Evolutionary conservation across 2,888 invertebrate genomes (phyloP).

Genomic region (Euclidia mi): DNA sequence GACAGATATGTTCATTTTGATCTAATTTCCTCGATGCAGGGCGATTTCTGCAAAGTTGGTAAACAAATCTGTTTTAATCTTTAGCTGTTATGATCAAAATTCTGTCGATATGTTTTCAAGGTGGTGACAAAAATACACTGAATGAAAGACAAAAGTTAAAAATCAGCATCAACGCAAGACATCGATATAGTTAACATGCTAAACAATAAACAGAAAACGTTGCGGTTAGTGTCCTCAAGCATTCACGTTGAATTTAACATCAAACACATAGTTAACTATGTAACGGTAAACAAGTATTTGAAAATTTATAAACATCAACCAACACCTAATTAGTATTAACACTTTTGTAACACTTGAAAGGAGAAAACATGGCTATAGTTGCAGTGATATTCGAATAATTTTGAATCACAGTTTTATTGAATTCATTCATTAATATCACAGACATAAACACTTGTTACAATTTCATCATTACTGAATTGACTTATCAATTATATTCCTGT

Average conservation of each 20-base stretch:
- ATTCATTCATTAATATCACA: no score
- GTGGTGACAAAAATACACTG: slow-evolving; percentile 41
- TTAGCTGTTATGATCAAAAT: no score
- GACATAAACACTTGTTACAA: no score
- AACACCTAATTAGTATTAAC: no score
- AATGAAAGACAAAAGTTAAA: slow-evolving; percentile 45
- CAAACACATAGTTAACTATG: slow-evolving; percentile 40
- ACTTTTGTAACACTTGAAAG: no score
- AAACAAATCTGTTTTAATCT: no score
- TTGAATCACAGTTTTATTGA: no score
- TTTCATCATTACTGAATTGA: no score
- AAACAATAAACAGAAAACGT: slow-evolving; percentile 57
- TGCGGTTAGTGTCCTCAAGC: slow-evolving; percentile 57
- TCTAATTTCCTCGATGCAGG: slow-evolving; percentile 8
- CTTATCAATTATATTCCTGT: no score
- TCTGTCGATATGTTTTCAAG: slow-evolving; percentile 42
- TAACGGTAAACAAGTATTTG: background rate
- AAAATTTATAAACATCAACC: no score
- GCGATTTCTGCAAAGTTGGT: background rate
- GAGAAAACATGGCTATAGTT: no score
- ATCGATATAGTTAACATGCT: slow-evolving; percentile 67
- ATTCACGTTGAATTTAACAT: slow-evolving; percentile 47
- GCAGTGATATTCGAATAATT: no score
- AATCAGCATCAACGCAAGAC: slow-evolving; percentile 58
- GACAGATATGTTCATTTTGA: slow-evolving; percentile 8